Evolutionary conservation across 2,113 vertebrate genomes (phyloP).

Genomic region (pig (Sus scrofa)): T2T-Sscrofa CM000828.6:31801001-31801500

Average conservation of each 20-base stretch:
- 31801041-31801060: neutral
- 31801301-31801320: neutral
- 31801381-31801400: neutral
- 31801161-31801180: neutral
- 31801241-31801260: neutral
- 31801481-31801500: neutral
- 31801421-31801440: neutral
- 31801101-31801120: neutral
- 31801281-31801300: neutral
- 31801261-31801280: neutral
- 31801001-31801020: neutral
- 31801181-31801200: neutral
- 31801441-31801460: neutral
- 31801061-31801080: neutral
- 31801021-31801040: neutral
- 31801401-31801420: neutral
- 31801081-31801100: neutral
- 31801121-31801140: neutral
- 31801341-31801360: neutral
- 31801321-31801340: accelerated
- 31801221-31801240: neutral
- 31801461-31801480: neutral
- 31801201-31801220: too few relatives aligned
- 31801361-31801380: neutral
- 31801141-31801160: neutral